phyloP scores from a whole-genome alignment of 1,140 invertebrate species.

The Drosophila tropicalis region DNA sequence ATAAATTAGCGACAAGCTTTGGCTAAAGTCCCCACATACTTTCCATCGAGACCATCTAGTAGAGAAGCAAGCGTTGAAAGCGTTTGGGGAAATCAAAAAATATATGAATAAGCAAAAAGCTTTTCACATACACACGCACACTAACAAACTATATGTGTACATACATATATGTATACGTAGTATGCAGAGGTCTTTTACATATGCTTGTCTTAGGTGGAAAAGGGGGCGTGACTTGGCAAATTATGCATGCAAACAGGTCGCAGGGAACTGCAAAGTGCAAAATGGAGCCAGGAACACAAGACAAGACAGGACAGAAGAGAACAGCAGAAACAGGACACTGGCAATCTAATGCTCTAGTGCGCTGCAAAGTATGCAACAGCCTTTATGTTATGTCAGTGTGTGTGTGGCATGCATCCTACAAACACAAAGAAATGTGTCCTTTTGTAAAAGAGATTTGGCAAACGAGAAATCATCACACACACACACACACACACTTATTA shows the following conservation, averaged over 20 bases:
- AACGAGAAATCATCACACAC: not conserved
- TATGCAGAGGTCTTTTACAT: slow-evolving; percentile 35
- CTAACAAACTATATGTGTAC: not conserved
- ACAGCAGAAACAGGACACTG: slow-evolving; percentile 39
- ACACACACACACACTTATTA: not conserved
- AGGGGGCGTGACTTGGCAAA: slow-evolving; percentile 27
- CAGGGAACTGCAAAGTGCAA: slow-evolving; percentile 33
- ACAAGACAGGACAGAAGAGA: slow-evolving; percentile 8
- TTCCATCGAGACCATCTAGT: not conserved
- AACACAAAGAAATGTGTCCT: slow-evolving; percentile 28
- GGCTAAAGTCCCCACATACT: not conserved
- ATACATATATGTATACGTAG: slow-evolving; percentile 11
- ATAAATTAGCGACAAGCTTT: slow-evolving; percentile 50
- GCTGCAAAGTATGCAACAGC: slow-evolving; percentile 65
- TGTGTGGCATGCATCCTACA: slow-evolving; percentile 17
- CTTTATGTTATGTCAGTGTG: slow-evolving; percentile 31
- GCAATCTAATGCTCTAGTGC: slow-evolving; percentile 63
- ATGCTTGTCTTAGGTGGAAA: slow-evolving; percentile 40
- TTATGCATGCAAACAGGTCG: slow-evolving; percentile 55
- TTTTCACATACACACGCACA: slow-evolving; percentile 22
- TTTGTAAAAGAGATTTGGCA: slow-evolving; percentile 3
- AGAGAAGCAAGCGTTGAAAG: slow-evolving; percentile 43
- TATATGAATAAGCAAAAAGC: slow-evolving; percentile 56
- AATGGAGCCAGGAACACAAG: slow-evolving; percentile 4
- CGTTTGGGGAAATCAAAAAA: slow-evolving; percentile 55